Percentiles rank a stretch among this genome's conserved stretches.
These are phyloP conservation scores for Etheostoma cragini DNA, from an alignment of 2,113 vertebrate species.

Conservation along the genomic window DNA sequence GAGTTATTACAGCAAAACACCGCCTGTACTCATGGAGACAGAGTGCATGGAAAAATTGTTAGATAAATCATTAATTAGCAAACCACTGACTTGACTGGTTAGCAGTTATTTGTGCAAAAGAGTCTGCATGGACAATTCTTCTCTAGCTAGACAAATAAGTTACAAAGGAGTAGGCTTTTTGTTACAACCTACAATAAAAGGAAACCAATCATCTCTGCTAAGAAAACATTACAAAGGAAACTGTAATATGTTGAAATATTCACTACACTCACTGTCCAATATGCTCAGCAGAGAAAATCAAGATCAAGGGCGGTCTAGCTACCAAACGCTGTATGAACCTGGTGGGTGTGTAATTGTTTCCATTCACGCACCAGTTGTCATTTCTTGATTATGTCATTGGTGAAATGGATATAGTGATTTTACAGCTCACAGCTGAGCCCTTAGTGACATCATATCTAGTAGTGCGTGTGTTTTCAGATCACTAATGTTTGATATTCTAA, in stretches of 20 bases:
- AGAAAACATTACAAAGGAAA: slow-evolving; percentile 16
- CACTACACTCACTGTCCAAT: slow-evolving; percentile 16
- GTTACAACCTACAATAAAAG: slow-evolving; percentile 23
- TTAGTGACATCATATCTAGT: slow-evolving; percentile 37
- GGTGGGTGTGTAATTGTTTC: slow-evolving; percentile 48
- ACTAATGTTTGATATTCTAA: slow-evolving; percentile 37
- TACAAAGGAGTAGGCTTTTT: slow-evolving; percentile 11
- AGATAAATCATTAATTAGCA: slow-evolving; percentile 4
- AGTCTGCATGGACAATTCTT: not conserved
- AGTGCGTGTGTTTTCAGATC: slow-evolving; percentile 26
- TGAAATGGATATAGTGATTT: slow-evolving; percentile 32
- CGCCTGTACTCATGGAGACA: not conserved
- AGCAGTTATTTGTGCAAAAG: not conserved
- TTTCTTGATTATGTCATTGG: slow-evolving; percentile 39
- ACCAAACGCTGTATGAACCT: slow-evolving; percentile 11
- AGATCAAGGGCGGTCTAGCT: slow-evolving; percentile 19
- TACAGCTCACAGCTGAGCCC: slow-evolving; percentile 20
- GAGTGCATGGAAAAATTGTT: not conserved
- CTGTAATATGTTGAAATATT: slow-evolving; percentile 22
- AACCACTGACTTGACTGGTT: not conserved
- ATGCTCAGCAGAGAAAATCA: slow-evolving; percentile 21
- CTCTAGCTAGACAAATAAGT: not conserved
- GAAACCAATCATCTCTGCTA: not conserved
- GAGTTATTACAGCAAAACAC: slow-evolving; percentile 22
- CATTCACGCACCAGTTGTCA: slow-evolving; percentile 36